phyloP scores from a whole-genome alignment of 2,888 invertebrate genomes.

The Philhelius pedissequus region DNA sequence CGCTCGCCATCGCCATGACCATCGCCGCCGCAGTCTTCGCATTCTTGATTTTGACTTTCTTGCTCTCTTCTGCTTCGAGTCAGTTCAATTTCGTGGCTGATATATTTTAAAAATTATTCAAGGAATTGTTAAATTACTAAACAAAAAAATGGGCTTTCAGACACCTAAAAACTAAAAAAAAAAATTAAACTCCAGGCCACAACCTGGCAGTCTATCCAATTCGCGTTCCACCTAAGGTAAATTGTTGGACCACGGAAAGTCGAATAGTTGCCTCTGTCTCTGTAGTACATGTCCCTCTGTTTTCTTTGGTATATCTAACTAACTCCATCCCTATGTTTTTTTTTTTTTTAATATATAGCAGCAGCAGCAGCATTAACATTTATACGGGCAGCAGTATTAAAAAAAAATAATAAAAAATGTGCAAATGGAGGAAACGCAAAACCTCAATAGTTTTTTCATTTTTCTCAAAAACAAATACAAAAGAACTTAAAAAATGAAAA shows the following conservation, averaged over 20 bases:
- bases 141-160: conserved; percentile 14
- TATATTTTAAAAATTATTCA: conserved; percentile 52
- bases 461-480: conserved; percentile 61
- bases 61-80: conserved; percentile 46
- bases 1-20: conserved; percentile 45
- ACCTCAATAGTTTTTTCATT: conserved; percentile 49
- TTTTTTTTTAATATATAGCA: no score
- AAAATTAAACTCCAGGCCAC: conserved; percentile 37
- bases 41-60: conserved; percentile 37
- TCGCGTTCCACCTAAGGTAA: neutral
- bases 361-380: conserved; percentile 49
- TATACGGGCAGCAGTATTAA: conserved; percentile 53
- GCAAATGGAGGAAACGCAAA: conserved; percentile 64
- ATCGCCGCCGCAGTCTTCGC: conserved; percentile 51
- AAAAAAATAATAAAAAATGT: conserved; percentile 50
- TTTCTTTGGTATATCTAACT: conserved; percentile 13
- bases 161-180: neutral
- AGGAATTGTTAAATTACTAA: neutral
- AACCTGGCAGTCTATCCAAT: neutral
- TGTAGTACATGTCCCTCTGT: neutral
- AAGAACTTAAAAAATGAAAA: conserved; percentile 57
- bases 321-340: conserved; percentile 24
- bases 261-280: neutral
- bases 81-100: conserved; percentile 19
- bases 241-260: conserved; percentile 16